Conservation (phyloP, 1,140 invertebrate species). For the Lasaia peninsularis region DNA sequence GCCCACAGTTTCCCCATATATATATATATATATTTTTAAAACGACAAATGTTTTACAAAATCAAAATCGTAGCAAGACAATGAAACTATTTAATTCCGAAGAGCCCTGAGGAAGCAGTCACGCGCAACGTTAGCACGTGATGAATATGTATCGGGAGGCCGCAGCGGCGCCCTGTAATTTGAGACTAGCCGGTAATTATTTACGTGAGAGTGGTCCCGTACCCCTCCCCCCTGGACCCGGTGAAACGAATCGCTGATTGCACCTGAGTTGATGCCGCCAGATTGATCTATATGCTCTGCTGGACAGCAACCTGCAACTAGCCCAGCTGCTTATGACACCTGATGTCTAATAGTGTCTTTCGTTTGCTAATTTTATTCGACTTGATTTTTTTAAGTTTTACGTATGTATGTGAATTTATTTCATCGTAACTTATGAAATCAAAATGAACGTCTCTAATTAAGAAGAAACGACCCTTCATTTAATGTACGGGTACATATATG, state of each 20-base stretch:
- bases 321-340: slow-evolving; percentile 15
- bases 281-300: slow-evolving; percentile 52
- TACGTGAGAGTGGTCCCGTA: slow-evolving; percentile 61
- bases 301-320: slow-evolving; percentile 19
- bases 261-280: slow-evolving; percentile 46
- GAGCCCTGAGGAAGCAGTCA: slow-evolving; percentile 67
- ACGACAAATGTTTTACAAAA: neutral
- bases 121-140: slow-evolving; percentile 60
- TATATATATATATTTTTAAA: too few relatives aligned
- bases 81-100: slow-evolving; percentile 11
- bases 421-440: too few relatives aligned
- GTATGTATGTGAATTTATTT: too few relatives aligned
- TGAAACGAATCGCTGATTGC: slow-evolving; percentile 69
- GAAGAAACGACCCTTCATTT: too few relatives aligned
- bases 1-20: too few relatives aligned
- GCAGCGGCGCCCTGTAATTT: slow-evolving; percentile 72
- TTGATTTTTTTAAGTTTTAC: too few relatives aligned
- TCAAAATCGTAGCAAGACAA: neutral
- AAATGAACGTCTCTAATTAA: too few relatives aligned
- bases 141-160: slow-evolving; percentile 63
- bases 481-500: too few relatives aligned
- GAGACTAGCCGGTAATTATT: slow-evolving; percentile 70
- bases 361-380: too few relatives aligned
- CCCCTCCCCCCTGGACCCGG: slow-evolving; percentile 24
- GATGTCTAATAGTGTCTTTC: neutral